These are phyloP conservation scores for Myiozetetes cayanensis DNA, from an alignment of 2,113 vertebrate genomes.

Conservation along the genomic window DNA sequence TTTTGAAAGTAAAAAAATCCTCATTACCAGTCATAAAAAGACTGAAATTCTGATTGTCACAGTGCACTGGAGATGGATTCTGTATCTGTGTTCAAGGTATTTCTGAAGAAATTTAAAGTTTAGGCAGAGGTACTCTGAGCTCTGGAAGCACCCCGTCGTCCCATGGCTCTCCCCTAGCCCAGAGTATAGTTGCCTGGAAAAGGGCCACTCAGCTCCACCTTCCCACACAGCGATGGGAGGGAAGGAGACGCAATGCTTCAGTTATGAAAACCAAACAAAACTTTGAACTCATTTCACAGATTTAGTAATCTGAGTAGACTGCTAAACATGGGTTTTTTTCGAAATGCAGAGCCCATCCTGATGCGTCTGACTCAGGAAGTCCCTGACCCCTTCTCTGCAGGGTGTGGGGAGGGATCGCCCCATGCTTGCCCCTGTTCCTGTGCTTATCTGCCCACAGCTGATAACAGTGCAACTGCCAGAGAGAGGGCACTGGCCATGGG, in stretches of 20 bases:
- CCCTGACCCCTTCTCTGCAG: not conserved
- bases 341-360: not conserved
- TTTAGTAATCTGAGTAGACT: not conserved
- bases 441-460: not conserved
- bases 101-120: not conserved
- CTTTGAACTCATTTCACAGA: not conserved
- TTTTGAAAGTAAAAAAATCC: not conserved
- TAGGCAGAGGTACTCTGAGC: not conserved
- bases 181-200: not conserved
- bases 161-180: rapidly evolving
- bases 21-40: not conserved
- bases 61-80: not conserved
- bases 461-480: not conserved
- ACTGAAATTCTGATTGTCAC: not conserved
- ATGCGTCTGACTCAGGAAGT: not conserved
- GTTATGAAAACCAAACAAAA: not conserved
- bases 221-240: not conserved
- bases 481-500: rapidly evolving
- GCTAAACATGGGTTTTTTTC: not conserved
- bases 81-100: not conserved
- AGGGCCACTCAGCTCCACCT: not conserved
- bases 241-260: not conserved
- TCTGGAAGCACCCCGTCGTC: not conserved
- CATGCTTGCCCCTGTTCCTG: not conserved
- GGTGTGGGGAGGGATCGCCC: not conserved